These are phyloP conservation scores for Parelbella ahira DNA, from an alignment of 2,888 invertebrate genomes.

Conservation along the genomic window DNA sequence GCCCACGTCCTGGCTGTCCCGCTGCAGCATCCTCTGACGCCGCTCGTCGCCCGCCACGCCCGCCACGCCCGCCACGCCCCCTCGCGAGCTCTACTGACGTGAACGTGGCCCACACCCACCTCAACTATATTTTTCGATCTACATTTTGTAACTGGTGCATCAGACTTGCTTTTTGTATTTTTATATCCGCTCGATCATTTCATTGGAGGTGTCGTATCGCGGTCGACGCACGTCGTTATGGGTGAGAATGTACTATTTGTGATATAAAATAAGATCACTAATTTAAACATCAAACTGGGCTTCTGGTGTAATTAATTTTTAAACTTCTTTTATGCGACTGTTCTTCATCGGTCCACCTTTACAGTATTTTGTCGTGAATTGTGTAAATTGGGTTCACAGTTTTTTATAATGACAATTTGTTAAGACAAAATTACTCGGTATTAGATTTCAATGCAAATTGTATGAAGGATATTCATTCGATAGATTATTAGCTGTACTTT, in stretches of 20 bases:
- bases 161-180: conserved; percentile 78
- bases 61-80: conserved; percentile 34
- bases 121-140: conserved; percentile 70
- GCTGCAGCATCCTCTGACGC: conserved; percentile 94
- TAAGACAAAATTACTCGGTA: conserved; percentile 64
- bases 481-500: conserved; percentile 76
- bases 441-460: conserved; percentile 59
- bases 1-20: conserved; percentile 91
- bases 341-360: conserved; percentile 28
- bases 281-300: conserved; percentile 18
- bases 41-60: conserved; percentile 28
- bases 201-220: conserved; percentile 34
- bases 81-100: conserved; percentile 31
- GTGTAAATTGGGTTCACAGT: conserved; percentile 61
- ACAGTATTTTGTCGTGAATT: conserved; percentile 65
- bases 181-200: conserved; percentile 63
- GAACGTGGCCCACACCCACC: conserved; percentile 46
- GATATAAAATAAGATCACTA: conserved; percentile 26
- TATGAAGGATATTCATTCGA: conserved; percentile 72
- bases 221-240: conserved; percentile 11
- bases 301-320: conserved; percentile 21
- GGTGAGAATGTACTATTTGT: conserved; percentile 14
- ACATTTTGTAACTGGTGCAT: conserved; percentile 60
- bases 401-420: conserved; percentile 52
- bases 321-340: conserved; percentile 29